Evolutionary conservation across 92 coral and sea anemone species (phyloP), one percentile per base, ranked within the genome.

Genomic region (Palythoa grandiflora): DNA sequence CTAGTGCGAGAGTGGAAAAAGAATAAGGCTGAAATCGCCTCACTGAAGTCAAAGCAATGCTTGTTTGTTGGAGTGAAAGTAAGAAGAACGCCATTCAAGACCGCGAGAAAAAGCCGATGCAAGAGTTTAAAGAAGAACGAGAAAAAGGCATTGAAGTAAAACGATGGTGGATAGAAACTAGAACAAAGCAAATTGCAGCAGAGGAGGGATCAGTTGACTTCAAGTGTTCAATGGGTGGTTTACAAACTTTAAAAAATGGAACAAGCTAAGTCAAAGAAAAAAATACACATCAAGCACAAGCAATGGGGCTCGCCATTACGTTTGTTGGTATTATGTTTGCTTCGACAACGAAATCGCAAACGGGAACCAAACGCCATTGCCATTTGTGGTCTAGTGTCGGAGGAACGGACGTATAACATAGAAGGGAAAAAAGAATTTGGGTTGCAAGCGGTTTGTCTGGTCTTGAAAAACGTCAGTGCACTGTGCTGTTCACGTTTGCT

Each of bases 401-500:
- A 83, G 37, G 76, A 65, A 20, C 37, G 53, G 68, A 65, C 87
- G 77, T 83, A 66, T 80, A 73, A 80, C 68, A 54, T 52, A 73
- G 14, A 80, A 86, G 91, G 36, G 91, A 80, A 54, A 40, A 88
- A 44, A 72, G 75, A 40, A 54, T 88, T 53, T 81, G 88, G 88
- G 73, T 80, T n/a, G 9, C 87, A 53, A 83, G 87, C 28, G 85
- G 85, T 52, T 85, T 76, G 5, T 20, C 51, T 20, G 89, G 92
- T 59, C 89, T 57, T 6, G 89, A 89, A 8, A 89, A 89, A 37
- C 15, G 77, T 51, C 91, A 89, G 48, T 84, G 88, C 28, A 89
- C 91, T 54, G 91, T 83, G 61, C 86, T 71, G 79, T 21, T 89
- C 75, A 90, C 88, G n/a, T 85, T 89, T 71, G 89, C 88, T 35